Evolutionary conservation across 53 echinoderm and acorn worm species (phyloP), one percentile per base, ranked within the genome.

Genomic region (Holothuria scabra): DNA sequence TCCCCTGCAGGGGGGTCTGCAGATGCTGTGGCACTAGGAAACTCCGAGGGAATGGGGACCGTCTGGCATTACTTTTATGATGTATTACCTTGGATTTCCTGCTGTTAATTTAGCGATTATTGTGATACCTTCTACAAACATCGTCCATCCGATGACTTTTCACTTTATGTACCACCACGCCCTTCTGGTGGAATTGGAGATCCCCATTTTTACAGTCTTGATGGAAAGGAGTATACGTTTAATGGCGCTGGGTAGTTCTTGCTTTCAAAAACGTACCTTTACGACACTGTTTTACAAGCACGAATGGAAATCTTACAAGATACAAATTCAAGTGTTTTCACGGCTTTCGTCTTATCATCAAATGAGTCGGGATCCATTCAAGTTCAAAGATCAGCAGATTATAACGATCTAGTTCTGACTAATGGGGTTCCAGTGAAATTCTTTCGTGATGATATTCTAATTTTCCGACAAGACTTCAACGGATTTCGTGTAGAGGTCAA

Each of bases 161-260:
- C 83, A 22, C 41, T 31, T 26, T 90, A 90, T 65, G 76, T 64
- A 0, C 90, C 90, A 29, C 90, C 90, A 60, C 66, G 65, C 29
- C 83, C 90, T 7, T 83, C 87, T 29, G 59, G 83, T 24, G 87
- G 90, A 13, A 83, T 49, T 9, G 90, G 90, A 35, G 90, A 90
- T 67, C 90, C 90, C 24, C 90, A 90, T 58, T 57, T 90, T 21
- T 69, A 69, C 46, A 90, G 37, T 83, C 86, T 90, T 13, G 90
- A 90, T 59, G 60, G 84, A 23, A 74, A 76, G 22, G 82, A 83
- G 49, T 86, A 83, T 28, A 90, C 90, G 18, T 90, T 90, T 57
- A 90, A 90, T 55, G 90, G 87, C 64, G 90, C 87, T 18, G 90
- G 87, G 9, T 87, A 90, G 66, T 90, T 90, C 78, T 78, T 87